These are phyloP conservation scores for Etheostoma cragini DNA, from an alignment of 2,113 vertebrate species.

Conservation along the genomic window DNA sequence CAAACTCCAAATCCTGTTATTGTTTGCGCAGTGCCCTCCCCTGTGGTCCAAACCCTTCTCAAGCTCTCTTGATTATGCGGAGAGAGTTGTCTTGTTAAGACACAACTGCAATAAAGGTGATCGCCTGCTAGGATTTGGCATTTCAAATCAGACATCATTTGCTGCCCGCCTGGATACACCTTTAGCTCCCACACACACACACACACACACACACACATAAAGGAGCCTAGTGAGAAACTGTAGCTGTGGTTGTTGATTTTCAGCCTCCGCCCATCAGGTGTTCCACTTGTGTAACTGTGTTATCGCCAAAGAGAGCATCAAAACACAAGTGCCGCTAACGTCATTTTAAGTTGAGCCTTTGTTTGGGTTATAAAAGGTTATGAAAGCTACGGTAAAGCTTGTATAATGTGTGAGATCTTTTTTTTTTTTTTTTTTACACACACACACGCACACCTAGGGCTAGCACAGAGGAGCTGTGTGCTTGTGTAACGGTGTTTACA, in stretches of 20 bases:
- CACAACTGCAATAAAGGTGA: constrained; percentile 40
- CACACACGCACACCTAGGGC: constrained; percentile 23
- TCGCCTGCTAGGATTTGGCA: constrained; percentile 51
- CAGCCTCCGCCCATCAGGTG: constrained; percentile 10
- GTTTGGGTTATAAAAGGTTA: constrained; percentile 28
- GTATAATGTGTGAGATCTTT: constrained; percentile 38
- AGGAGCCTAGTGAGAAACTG: constrained; percentile 3
- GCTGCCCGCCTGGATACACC: constrained; percentile 1
- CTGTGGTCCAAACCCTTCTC: not conserved
- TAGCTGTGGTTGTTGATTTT: constrained; percentile 25
- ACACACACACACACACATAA: not conserved
- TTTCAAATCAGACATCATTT: constrained; percentile 48
- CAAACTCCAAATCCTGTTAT: not conserved
- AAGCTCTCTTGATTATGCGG: constrained; percentile 27
- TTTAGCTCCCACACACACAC: constrained; percentile 3
- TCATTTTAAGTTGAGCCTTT: constrained; percentile 12
- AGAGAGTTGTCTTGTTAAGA: constrained; percentile 20
- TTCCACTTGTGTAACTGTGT: constrained; percentile 11
- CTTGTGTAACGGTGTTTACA: constrained; percentile 81
- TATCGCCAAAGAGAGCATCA: not conserved
- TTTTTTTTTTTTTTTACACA: not conserved
- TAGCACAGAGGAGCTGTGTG: constrained; percentile 47
- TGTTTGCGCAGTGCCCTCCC: not conserved
- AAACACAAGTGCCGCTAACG: constrained; percentile 7
- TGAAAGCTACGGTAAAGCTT: constrained; percentile 37